Percentiles rank a stretch among this genome's conserved stretches.
Conservation (phyloP, 2,113 vertebrate genomes). For the rabbit (Oryctolagus cuniculus) region mOryCun1.1 NC_091438.1:113644001-113644500, state of each 20-base stretch:
- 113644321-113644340: neutral
- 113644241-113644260: slow-evolving; percentile 32
- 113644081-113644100: slow-evolving; percentile 77
- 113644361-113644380: neutral
- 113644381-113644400: neutral
- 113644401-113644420: neutral
- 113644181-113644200: slow-evolving; percentile 62
- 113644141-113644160: neutral
- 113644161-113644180: neutral
- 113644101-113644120: slow-evolving; percentile 75
- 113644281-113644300: neutral
- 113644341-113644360: neutral
- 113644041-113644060: slow-evolving; percentile 84
- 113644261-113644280: neutral
- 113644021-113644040: slow-evolving; percentile 77
- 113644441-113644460: neutral
- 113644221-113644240: neutral
- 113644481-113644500: neutral
- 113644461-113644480: neutral
- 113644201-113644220: neutral
- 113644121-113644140: neutral
- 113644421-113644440: slow-evolving; percentile 1
- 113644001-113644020: slow-evolving; percentile 83
- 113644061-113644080: slow-evolving; percentile 84
- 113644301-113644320: neutral